Evolutionary conservation across 2,113 vertebrate genomes (phyloP).

Genomic region (Bubo scandiacus): DNA sequence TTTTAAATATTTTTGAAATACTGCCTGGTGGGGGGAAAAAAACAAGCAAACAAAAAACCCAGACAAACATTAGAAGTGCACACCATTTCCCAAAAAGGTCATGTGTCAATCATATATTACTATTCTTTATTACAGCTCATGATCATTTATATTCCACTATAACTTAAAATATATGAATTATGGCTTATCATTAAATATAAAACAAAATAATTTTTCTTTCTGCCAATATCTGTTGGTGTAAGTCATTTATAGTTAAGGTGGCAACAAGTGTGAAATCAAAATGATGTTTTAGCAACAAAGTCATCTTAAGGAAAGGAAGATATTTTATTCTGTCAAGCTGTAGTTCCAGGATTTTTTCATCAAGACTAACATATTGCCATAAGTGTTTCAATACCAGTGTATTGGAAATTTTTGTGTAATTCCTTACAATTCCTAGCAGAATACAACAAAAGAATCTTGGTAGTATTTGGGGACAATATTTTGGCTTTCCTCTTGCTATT

Average conservation of each 20-base stretch:
- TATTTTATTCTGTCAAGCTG: not conserved
- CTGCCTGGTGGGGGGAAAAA: fast-evolving
- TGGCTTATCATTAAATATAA: not conserved
- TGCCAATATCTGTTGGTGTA: not conserved
- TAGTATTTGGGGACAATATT: not conserved
- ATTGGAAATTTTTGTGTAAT: fast-evolving
- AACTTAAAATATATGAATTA: not conserved
- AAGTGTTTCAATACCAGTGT: not conserved
- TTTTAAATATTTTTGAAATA: not conserved
- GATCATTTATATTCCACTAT: not conserved
- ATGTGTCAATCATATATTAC: not conserved
- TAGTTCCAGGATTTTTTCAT: not conserved
- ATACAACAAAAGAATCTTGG: not conserved
- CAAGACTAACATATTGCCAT: not conserved
- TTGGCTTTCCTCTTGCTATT: not conserved
- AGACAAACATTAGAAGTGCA: not conserved
- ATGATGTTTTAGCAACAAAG: not conserved
- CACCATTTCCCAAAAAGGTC: not conserved
- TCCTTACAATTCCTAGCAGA: not conserved
- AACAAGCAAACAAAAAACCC: not conserved
- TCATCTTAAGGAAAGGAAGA: not conserved
- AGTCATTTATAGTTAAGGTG: not conserved
- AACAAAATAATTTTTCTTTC: not conserved
- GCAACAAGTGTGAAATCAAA: not conserved
- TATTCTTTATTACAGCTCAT: not conserved